Evolutionary conservation across 2,888 invertebrate species (phyloP).

Genomic region (Paralinhomoeus sp.): DNA sequence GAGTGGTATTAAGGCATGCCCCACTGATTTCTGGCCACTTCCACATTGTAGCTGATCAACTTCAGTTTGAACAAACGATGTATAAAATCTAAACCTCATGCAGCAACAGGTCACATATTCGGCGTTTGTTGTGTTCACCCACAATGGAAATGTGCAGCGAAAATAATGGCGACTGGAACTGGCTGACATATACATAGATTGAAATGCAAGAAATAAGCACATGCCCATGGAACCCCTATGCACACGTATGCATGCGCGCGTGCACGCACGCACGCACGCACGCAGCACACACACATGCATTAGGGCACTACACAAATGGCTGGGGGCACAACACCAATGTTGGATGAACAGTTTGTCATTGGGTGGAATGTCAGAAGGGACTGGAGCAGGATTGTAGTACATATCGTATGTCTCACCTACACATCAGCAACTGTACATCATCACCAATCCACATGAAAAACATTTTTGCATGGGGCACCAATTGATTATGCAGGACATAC

Average conservation of each 20-base stretch:
- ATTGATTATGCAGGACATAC: no score
- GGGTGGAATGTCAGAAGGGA: no score
- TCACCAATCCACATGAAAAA: no score
- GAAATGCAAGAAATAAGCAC: slow-evolving; percentile 14
- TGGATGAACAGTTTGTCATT: no score
- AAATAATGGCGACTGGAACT: slow-evolving; percentile 16
- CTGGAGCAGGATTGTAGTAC: slow-evolving; percentile 75
- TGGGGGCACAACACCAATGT: no score
- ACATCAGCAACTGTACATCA: slow-evolving; percentile 81
- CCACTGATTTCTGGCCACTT: no score
- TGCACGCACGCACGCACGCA: background rate
- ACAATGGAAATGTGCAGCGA: slow-evolving; percentile 16
- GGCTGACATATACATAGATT: slow-evolving; percentile 18
- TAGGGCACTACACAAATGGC: slow-evolving; percentile 71
- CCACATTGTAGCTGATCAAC: no score
- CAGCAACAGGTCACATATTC: background rate
- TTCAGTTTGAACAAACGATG: no score
- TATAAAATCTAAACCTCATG: background rate
- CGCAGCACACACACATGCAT: slow-evolving; percentile 49
- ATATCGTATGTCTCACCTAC: slow-evolving; percentile 83
- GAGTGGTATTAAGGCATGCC: no score
- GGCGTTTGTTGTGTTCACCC: background rate
- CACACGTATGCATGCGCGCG: no score
- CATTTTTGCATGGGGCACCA: no score
- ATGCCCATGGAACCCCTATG: no score